Conservation (phyloP, 1,140 invertebrate species). For the Caenorhabditis latens region DNA sequence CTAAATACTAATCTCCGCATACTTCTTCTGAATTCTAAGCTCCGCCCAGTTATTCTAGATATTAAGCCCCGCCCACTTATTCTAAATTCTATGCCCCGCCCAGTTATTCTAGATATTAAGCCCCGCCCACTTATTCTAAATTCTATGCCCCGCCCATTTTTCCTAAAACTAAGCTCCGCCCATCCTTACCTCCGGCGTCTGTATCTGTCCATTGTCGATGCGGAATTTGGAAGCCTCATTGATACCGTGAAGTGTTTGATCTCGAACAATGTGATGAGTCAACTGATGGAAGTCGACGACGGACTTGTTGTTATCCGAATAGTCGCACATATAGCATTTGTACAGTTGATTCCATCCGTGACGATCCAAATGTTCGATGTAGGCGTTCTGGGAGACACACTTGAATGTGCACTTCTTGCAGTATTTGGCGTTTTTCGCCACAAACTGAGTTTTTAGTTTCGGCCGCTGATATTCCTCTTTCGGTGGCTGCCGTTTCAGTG, state of each 20-base stretch:
- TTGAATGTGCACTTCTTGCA: constrained; percentile 40
- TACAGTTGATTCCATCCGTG: constrained; percentile 48
- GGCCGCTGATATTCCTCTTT: constrained; percentile 11
- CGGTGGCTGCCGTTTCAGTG: constrained; percentile 27
- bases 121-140: no score
- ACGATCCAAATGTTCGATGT: constrained; percentile 40
- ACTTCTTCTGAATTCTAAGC: no score
- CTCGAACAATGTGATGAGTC: background rate
- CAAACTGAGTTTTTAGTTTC: background rate
- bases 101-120: no score
- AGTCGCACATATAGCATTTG: constrained; percentile 35
- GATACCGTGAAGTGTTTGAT: constrained; percentile 21
- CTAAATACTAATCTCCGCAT: no score
- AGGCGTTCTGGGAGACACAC: background rate
- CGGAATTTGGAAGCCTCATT: background rate
- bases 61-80: no score
- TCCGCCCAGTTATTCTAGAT: no score
- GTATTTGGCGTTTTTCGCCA: constrained; percentile 29
- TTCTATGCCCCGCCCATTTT: no score
- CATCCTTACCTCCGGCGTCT: constrained; percentile 41
- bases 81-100: no score
- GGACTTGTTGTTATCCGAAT: constrained; percentile 6
- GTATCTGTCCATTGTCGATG: background rate
- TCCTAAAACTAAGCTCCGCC: no score
- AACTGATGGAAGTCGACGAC: constrained; percentile 37